Conservation (phyloP, 2,797 vertebrate genomes). For the Artibeus lituratus region DNA sequence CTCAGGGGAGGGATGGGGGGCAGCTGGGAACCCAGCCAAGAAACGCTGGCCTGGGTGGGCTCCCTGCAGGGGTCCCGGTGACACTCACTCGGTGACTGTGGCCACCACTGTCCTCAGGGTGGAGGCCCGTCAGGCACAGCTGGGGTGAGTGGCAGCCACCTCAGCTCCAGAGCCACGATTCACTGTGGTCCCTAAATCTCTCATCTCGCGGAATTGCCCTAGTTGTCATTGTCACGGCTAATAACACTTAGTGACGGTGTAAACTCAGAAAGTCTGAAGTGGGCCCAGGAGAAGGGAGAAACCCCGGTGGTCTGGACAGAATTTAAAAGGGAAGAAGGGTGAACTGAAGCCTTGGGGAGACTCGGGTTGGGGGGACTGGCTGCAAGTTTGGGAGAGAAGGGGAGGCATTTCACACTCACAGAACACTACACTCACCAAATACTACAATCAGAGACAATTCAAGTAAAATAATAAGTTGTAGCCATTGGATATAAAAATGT, state of each 20-base stretch:
- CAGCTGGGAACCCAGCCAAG: neutral
- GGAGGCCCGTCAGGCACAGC: neutral
- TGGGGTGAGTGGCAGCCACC: neutral
- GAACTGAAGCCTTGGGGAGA: neutral
- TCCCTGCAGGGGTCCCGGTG: neutral
- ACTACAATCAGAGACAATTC: neutral
- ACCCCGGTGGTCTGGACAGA: too few relatives aligned
- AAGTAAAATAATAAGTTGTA: neutral
- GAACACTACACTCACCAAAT: neutral
- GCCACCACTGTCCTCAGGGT: neutral
- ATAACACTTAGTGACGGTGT: neutral
- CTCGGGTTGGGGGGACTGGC: neutral
- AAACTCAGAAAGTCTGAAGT: neutral
- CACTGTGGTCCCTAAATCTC: too few relatives aligned
- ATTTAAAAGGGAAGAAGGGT: neutral
- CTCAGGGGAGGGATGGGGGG: rapidly evolving
- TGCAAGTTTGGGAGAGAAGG: too few relatives aligned
- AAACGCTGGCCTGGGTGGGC: neutral
- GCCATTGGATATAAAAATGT: neutral
- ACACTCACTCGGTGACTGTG: neutral
- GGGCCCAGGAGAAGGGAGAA: neutral
- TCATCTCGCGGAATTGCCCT: neutral
- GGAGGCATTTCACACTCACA: neutral
- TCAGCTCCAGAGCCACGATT: neutral
- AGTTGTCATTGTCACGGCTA: neutral